Base-by-base conservation (phyloP, 1,140 invertebrate genomes). In the Zaprionus kolodkinae region DNA sequence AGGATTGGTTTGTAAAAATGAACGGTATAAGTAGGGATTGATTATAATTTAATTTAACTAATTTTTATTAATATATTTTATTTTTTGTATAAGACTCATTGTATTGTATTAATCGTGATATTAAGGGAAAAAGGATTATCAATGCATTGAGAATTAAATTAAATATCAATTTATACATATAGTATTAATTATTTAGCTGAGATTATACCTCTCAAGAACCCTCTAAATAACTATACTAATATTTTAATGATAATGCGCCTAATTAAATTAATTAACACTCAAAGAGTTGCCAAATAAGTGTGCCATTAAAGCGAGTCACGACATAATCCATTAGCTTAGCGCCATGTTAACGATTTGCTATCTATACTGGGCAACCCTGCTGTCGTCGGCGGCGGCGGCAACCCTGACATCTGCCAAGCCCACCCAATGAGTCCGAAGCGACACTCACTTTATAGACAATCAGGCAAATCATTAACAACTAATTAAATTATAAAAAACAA, bases 401-500 rank as follows among this genome's bases (percentile, higher is more conserved):
- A 81, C 85, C 84, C 84, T 88, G 84, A 88, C 84, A 88, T 88
- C 85, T 84, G 82, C 81, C 81, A 85, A 86, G 82, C 81, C 81
- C 81, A 75, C 72, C 67, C 33, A 35, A 9, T 10, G 33, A 35
- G 48, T n/a, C 12, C 33, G 35, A 56, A 54, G 63, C 61, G 45
- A 64, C 78, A 79, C 73, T 85, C 75, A 80, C 80, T 83, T 78
- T 88, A 66, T 21, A 83, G 76, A 70, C 74, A 88, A 89, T 89
- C 80, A 72, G 85, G 85, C 74, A 72, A 88, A 88, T 88, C 84
- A 89, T 88, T 88, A 88, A 88, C 84, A 88, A 88, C 84, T 88
- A 88, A 88, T 88, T 88, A 88, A 88, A 88, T 80, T 88, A 88
- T 89, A 88, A 78, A 84, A 88, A 88, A 72, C 77, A 89, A 80